Evolutionary conservation across 2,113 vertebrate species (phyloP), one percentile per base, ranked within the genome.

Genomic region (Forbesichthys papilliferus): DNA sequence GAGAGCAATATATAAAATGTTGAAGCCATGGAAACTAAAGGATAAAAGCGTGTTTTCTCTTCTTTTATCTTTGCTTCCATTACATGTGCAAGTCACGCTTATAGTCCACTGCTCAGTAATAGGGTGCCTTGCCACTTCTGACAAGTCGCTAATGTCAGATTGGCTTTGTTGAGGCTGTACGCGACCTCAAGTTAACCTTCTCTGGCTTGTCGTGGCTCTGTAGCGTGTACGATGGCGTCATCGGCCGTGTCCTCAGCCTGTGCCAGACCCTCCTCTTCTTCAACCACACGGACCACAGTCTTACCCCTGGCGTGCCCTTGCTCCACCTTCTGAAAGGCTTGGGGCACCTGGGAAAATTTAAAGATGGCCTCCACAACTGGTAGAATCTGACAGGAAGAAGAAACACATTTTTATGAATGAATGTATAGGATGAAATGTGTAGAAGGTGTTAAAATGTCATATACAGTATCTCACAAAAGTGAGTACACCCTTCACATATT

Each of bases 321-420:
- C 88, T 98, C 96, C 84, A 97, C 34, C 84, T 95, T 98, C 87
- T 91, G 90, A 76, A 98, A 96, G 60, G 95, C 96, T 88, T 95
- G 91, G 53, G 96, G 95, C 73, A 98, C 94, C 84, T 97, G 85
- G 73, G 89, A 86, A 70, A 98, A 97, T 16, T 93, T 84, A 79
- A 96, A 97, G 56, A 94, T 90, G 70, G 95, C 79, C 66, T 98
- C 95, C 77, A 98, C 93, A 48, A 97, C 94, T 3, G 96, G 96
- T 61, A 90, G 91, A 69, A 98, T 95, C 96, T 98, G 83, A 16
- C 0, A 59, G 61, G 20, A 55, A 69, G 36, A 75, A 34, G 66
- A 16, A 16, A 48, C 0, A 51, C 13, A 56, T 10, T n/a, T 33
- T 3, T 71, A 49, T 16, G 36, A 42, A 42, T 6, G 36, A 42